Conservation (phyloP, 2,113 vertebrate species). For the Tylochromis polylepis region DNA sequence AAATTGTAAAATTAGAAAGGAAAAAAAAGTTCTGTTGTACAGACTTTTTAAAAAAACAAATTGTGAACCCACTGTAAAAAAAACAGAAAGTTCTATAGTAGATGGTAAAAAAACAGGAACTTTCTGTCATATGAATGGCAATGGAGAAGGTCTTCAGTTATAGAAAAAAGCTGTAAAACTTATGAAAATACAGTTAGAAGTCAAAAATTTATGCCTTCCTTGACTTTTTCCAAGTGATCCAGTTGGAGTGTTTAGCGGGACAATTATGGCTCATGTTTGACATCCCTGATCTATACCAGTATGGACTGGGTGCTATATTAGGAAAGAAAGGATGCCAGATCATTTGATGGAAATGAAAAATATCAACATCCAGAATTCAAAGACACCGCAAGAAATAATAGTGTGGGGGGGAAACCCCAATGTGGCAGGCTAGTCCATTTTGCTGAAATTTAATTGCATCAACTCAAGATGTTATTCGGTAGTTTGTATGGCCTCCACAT, state of each 20-base stretch:
- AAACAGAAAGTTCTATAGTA: too few species aligned
- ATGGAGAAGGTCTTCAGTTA: background rate
- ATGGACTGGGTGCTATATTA: background rate
- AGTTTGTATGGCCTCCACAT: background rate
- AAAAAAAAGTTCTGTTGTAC: background rate
- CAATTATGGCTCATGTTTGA: background rate
- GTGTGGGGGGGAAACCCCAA: too few species aligned
- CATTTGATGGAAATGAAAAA: background rate
- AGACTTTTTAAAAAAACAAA: too few species aligned
- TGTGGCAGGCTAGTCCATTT: background rate
- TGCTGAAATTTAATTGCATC: background rate
- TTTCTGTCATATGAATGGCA: background rate
- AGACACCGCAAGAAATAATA: background rate
- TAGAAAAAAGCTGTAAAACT: background rate
- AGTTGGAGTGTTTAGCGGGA: background rate
- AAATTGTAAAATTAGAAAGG: background rate
- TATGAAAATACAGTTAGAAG: background rate
- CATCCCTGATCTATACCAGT: background rate
- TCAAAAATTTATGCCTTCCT: background rate
- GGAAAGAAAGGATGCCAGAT: background rate
- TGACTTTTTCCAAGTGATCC: background rate
- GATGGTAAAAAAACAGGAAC: rapidly evolving
- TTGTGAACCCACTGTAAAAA: background rate
- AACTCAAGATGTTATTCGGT: background rate
- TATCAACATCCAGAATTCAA: background rate